phyloP scores from a whole-genome alignment of 2,888 invertebrate genomes.

The Drosophila setosimentum region DNA sequence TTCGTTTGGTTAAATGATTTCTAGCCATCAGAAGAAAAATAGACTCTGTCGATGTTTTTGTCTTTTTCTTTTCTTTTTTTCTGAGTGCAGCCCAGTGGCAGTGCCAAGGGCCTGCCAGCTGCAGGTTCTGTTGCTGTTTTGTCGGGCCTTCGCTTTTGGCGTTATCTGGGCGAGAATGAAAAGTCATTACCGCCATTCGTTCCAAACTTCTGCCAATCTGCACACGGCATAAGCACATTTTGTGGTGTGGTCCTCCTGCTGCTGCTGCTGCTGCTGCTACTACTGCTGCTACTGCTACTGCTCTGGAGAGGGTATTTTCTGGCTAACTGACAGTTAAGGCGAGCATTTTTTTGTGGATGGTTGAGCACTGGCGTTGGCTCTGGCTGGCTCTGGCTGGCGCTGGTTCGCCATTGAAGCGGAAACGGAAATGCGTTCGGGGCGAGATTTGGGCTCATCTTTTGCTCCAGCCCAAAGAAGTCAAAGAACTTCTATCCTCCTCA shows the following conservation, averaged over 20 bases:
- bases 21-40: neutral
- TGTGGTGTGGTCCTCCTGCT: constrained; percentile 10
- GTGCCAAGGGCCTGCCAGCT: constrained; percentile 27
- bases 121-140: constrained; percentile 27
- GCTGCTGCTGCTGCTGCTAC: neutral
- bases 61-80: neutral
- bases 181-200: constrained; percentile 83
- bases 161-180: constrained; percentile 80
- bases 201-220: constrained; percentile 59
- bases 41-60: neutral
- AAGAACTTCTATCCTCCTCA: constrained; percentile 13
- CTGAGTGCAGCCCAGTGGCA: neutral
- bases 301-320: neutral
- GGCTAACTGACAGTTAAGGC: neutral
- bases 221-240: constrained; percentile 49
- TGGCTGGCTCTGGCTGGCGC: constrained; percentile 13
- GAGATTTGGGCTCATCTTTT: constrained; percentile 10
- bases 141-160: constrained; percentile 42
- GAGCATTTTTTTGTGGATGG: constrained; percentile 1
- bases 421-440: constrained; percentile 70
- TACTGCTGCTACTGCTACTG: neutral
- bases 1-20: neutral
- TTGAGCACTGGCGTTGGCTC: constrained; percentile 10
- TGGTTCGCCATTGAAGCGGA: constrained; percentile 73
- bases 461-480: neutral